Conservation (phyloP, 2,888 invertebrate species). For the Ectemnius cavifrons region DNA sequence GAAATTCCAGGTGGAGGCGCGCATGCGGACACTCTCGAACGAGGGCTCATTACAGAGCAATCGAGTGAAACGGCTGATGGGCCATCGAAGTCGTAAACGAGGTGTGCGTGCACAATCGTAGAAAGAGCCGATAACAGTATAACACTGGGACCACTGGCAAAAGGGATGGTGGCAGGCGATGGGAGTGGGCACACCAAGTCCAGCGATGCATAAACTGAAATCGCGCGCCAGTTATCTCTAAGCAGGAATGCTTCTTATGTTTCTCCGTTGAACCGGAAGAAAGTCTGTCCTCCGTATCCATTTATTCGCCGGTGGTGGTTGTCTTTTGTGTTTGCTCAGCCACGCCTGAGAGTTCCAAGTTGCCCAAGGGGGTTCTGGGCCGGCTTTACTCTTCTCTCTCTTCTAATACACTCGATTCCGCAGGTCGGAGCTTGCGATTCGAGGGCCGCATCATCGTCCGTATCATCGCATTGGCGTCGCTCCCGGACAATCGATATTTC, state of each 20-base stretch:
- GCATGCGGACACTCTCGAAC: background rate
- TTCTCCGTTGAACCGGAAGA: slow-evolving; percentile 59
- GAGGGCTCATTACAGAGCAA: background rate
- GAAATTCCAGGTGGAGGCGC: background rate
- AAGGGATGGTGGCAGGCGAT: no score
- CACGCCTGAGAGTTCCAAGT: slow-evolving; percentile 65
- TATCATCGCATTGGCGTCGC: slow-evolving; percentile 55
- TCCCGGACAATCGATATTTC: background rate
- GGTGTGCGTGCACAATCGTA: no score
- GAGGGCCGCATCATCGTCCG: slow-evolving; percentile 31
- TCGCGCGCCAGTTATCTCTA: slow-evolving; percentile 37
- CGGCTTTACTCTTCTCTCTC: slow-evolving; percentile 26
- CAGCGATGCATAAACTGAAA: slow-evolving; percentile 41
- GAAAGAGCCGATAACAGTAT: no score
- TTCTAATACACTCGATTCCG: slow-evolving; percentile 57
- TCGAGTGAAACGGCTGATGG: slow-evolving; percentile 1
- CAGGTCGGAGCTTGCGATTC: slow-evolving; percentile 43
- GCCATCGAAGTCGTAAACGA: background rate
- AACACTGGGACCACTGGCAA: background rate
- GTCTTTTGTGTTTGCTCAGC: slow-evolving; percentile 71
- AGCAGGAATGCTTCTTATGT: slow-evolving; percentile 48
- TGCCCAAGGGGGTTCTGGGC: slow-evolving; percentile 19
- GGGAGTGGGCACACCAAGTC: background rate
- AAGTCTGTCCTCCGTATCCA: slow-evolving; percentile 39
- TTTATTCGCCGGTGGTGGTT: slow-evolving; percentile 57